Base-by-base conservation (phyloP, 1,140 invertebrate species). In the Drosophila sproati region DNA sequence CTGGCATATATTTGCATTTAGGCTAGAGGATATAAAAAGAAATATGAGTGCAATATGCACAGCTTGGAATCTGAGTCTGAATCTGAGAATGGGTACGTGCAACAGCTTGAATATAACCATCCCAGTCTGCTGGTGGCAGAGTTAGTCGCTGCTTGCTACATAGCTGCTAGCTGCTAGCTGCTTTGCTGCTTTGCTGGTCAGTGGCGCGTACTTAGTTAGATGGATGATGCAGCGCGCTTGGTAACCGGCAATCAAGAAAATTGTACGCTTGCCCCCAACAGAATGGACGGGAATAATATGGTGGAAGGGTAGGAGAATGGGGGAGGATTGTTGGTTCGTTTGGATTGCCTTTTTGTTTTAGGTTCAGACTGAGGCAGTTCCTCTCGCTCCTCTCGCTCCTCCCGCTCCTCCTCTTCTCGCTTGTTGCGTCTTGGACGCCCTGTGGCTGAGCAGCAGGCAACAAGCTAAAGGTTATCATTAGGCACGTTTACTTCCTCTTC, bases 391-490 rank as follows among this genome's bases (percentile, higher is more conserved):
- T 20, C 20, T 2, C 20, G 20, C 20, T 20, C 20, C 20, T 20
- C 20, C 20, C 20, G 20, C 20, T 20, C 20, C 20, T 20, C 20
- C 20, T 20, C 20, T 37, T 43, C 28, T 41, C 37, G n/a, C 51
- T 54, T 43, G 35, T n/a, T 29, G 10, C 39, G 34, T 52, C 52
- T 35, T 62, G 57, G 70, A 43, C 72, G 51, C 74, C 70, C 63
- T 57, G 51, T 73, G 66, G 47, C 43, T 60, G 70, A 35, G 37
- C 57, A 73, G 60, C 60, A 31, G 10, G 62, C 51, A 71, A 63
- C 77, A 68, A 73, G 70, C 80, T 75, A 89, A 88, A 89, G 83
- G 85, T 88, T 88, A 88, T 88, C 85, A 88, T 88, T 88, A 88
- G 85, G 77, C 85, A 78, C 77, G 85, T 78, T 89, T 77, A 82